Percentiles rank a stretch among this genome's conserved stretches.
phyloP scores from a whole-genome alignment of 2,797 vertebrate genomes.

The Nothura maculosa region DNA sequence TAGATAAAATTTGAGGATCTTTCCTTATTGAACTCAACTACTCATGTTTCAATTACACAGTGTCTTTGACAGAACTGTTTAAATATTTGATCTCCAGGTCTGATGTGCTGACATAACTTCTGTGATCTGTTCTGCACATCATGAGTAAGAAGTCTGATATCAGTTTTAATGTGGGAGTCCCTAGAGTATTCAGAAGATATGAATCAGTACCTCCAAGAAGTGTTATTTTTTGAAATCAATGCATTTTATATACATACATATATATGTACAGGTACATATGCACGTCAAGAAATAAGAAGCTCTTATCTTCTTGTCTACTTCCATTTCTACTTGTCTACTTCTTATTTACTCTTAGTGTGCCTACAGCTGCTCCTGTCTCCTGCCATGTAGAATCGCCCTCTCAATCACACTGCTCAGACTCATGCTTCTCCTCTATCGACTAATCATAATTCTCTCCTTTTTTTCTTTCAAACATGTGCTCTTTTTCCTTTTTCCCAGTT shows the following conservation, averaged over 20 bases:
- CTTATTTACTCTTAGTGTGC: neutral
- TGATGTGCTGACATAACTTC: neutral
- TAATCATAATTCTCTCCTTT: neutral
- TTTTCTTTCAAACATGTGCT: neutral
- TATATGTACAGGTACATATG: no score
- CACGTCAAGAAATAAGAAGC: neutral
- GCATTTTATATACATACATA: neutral
- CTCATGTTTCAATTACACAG: no score
- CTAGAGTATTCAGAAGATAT: neutral
- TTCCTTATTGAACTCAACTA: neutral
- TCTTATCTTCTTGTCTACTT: neutral
- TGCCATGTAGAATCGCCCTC: rapidly evolving
- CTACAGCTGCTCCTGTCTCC: neutral
- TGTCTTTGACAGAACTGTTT: neutral
- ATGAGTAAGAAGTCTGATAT: neutral
- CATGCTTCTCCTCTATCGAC: neutral
- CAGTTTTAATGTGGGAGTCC: neutral
- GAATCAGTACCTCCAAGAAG: neutral
- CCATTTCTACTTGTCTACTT: neutral
- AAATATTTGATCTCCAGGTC: neutral
- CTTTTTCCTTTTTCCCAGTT: neutral
- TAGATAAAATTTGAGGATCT: neutral
- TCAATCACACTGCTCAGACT: rapidly evolving
- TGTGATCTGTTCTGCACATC: neutral
- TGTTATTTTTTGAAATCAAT: neutral